phyloP scores from a whole-genome alignment of 1,140 invertebrate genomes.

The Musca vetustissima region DNA sequence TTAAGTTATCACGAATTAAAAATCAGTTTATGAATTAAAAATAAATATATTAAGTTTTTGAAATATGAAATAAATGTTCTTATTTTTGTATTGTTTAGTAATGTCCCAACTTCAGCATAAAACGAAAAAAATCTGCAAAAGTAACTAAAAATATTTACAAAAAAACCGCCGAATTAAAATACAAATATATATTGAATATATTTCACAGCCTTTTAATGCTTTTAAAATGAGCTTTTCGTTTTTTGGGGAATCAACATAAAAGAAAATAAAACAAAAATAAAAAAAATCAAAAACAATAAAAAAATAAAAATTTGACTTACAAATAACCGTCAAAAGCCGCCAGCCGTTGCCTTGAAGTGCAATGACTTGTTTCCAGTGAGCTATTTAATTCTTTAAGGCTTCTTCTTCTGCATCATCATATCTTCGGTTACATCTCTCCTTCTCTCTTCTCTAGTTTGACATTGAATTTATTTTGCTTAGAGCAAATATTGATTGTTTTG shows the following conservation, averaged over 20 bases:
- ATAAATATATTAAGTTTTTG: too few relatives aligned
- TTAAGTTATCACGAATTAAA: too few relatives aligned
- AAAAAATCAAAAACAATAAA: conserved; percentile 1
- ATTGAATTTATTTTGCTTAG: neutral
- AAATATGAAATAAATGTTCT: too few relatives aligned
- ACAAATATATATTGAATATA: conserved; percentile 21
- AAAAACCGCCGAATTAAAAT: neutral
- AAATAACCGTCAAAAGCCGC: neutral
- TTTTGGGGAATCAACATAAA: neutral
- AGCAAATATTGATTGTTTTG: neutral
- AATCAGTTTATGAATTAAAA: too few relatives aligned
- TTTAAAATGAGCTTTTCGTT: conserved; percentile 51
- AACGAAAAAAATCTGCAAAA: neutral
- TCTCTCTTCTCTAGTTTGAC: neutral
- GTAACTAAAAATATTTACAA: neutral
- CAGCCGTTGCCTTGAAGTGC: too few relatives aligned
- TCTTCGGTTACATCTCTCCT: too few relatives aligned
- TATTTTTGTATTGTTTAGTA: too few relatives aligned
- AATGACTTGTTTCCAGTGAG: too few relatives aligned
- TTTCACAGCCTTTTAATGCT: conserved; percentile 55
- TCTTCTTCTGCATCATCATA: too few relatives aligned
- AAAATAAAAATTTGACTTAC: conserved; percentile 13
- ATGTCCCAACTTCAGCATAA: too few relatives aligned
- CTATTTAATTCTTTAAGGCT: too few relatives aligned
- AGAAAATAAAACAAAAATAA: neutral